phyloP scores from a whole-genome alignment of 2,888 invertebrate genomes.

The Dolichopus griseipennis region DNA sequence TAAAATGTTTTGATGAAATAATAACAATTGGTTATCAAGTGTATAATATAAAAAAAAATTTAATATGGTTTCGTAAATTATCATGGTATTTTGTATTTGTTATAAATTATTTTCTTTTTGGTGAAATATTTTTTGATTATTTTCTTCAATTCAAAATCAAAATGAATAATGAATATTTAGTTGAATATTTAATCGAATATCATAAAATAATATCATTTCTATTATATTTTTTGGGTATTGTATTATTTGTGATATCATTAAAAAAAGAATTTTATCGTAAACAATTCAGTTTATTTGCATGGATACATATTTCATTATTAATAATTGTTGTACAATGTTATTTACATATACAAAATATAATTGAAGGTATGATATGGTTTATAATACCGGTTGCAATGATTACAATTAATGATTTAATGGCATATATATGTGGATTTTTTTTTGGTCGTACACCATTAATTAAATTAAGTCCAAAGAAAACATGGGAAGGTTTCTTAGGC shows the following conservation, averaged over 20 bases:
- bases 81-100: conserved; percentile 95
- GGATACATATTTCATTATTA: conserved; percentile 92
- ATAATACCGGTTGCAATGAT: conserved; percentile 98
- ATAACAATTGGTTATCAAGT: conserved; percentile 96
- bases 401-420: conserved; percentile 97
- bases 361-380: conserved; percentile 89
- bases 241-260: conserved; percentile 91
- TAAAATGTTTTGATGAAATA: conserved; percentile 96
- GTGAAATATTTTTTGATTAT: conserved; percentile 91
- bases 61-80: conserved; percentile 95
- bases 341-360: conserved; percentile 93
- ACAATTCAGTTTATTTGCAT: conserved; percentile 94
- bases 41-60: conserved; percentile 88
- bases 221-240: conserved; percentile 87
- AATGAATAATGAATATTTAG: background rate
- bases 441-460: conserved; percentile 95
- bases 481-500: conserved; percentile 98
- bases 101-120: conserved; percentile 97
- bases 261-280: conserved; percentile 96
- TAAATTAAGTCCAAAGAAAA: conserved; percentile 95
- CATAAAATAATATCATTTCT: conserved; percentile 93
- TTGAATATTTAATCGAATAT: conserved; percentile 73
- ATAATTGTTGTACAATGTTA: conserved; percentile 95
- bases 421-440: conserved; percentile 97
- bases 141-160: conserved; percentile 47